phyloP scores from a whole-genome alignment of 2,113 vertebrate genomes.

The Anser cygnoides region DNA sequence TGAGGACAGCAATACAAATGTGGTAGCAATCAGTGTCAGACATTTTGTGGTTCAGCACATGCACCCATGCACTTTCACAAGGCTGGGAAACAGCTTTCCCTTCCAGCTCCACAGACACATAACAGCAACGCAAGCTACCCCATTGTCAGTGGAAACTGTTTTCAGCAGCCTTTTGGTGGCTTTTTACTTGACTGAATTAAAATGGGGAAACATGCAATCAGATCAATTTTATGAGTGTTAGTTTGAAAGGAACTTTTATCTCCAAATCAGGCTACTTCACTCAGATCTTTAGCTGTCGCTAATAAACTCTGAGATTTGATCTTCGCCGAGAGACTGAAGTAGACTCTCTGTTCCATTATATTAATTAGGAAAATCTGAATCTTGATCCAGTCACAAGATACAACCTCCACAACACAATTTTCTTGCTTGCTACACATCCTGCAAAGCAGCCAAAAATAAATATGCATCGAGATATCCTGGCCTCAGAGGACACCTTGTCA shows the following conservation, averaged over 20 bases:
- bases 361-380: background rate
- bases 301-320: background rate
- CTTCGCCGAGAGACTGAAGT: background rate
- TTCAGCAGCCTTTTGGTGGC: background rate
- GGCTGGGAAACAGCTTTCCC: background rate
- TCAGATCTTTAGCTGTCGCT: background rate
- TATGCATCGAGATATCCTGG: accelerated
- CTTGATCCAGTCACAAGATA: background rate
- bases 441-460: background rate
- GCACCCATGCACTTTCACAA: too few relatives aligned
- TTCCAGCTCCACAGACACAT: background rate
- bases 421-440: background rate
- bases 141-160: background rate
- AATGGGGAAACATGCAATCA: background rate
- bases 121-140: background rate
- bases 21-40: background rate
- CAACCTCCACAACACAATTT: background rate
- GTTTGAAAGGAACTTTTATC: background rate
- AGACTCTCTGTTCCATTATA: background rate
- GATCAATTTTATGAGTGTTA: background rate
- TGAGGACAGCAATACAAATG: background rate
- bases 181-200: background rate
- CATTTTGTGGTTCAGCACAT: accelerated
- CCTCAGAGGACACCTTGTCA: background rate
- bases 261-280: background rate